A percentile compares a stretch with the other conserved stretches of the same genome.
Evolutionary conservation across 2,888 invertebrate species (phyloP).

Genomic region (Rhodophaea formosa): DNA sequence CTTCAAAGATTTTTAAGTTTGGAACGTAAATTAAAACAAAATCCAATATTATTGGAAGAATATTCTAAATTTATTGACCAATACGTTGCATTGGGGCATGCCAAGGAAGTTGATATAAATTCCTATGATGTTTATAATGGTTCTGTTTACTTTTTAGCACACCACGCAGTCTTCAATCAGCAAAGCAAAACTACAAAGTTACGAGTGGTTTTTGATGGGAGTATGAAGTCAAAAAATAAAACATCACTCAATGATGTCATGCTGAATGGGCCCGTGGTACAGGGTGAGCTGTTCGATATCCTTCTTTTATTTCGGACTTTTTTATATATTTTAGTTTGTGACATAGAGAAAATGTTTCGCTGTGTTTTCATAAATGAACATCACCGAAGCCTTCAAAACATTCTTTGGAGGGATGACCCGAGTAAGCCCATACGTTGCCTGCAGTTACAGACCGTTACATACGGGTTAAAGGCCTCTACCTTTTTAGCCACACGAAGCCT

Average conservation of each 20-base stretch:
- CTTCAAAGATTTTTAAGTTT: background rate
- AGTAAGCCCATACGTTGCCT: slow-evolving; percentile 21
- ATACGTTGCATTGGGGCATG: slow-evolving; percentile 24
- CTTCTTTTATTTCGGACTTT: slow-evolving; percentile 30
- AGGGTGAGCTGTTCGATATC: slow-evolving; percentile 28
- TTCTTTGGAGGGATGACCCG: slow-evolving; percentile 23
- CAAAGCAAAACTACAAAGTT: slow-evolving; percentile 31
- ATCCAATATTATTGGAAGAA: slow-evolving; percentile 18
- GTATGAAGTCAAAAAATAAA: slow-evolving; percentile 17
- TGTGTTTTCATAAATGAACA: slow-evolving; percentile 8
- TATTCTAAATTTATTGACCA: slow-evolving; percentile 24
- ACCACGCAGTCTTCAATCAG: slow-evolving; percentile 33
- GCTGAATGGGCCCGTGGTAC: slow-evolving; percentile 26
- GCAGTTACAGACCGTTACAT: slow-evolving; percentile 25
- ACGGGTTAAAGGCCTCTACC: slow-evolving; percentile 23
- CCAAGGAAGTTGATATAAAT: slow-evolving; percentile 17
- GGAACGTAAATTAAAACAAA: background rate
- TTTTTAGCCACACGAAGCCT: slow-evolving; percentile 24
- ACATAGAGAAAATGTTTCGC: slow-evolving; percentile 30
- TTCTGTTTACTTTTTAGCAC: slow-evolving; percentile 32
- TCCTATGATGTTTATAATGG: slow-evolving; percentile 17
- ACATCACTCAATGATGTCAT: slow-evolving; percentile 29
- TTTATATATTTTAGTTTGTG: slow-evolving; percentile 25
- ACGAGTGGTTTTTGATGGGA: slow-evolving; percentile 35
- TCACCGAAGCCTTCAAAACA: slow-evolving; percentile 20